These are phyloP conservation scores for Polypedilum vanderplanki DNA, from an alignment of 1,140 invertebrate genomes.

Conservation along the genomic window DNA sequence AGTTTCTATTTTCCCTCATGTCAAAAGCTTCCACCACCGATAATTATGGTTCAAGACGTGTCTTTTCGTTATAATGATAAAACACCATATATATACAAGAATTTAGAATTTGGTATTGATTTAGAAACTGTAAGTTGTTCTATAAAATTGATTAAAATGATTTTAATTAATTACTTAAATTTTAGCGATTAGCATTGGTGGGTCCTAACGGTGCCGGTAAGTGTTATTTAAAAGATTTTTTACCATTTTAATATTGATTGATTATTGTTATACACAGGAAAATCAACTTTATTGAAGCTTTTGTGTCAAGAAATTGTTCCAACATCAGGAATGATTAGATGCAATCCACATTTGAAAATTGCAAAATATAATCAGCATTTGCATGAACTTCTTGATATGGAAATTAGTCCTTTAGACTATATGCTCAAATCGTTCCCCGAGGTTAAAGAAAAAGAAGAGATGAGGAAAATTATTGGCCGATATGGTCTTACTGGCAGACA, in stretches of 20 bases:
- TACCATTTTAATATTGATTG: too few relatives aligned
- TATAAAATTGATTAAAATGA: too few relatives aligned
- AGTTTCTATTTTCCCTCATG: constrained; percentile 96
- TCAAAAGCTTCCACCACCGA: constrained; percentile 93
- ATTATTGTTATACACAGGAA: too few relatives aligned
- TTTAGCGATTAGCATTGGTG: constrained; percentile 80
- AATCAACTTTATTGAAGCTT: constrained; percentile 93
- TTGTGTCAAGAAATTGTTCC: constrained; percentile 92
- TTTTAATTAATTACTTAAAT: too few relatives aligned
- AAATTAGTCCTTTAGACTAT: constrained; percentile 92
- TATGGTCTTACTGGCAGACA: constrained; percentile 95
- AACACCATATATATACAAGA: constrained; percentile 89
- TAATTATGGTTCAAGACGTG: constrained; percentile 77
- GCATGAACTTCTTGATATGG: constrained; percentile 91
- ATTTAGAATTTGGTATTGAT: constrained; percentile 98
- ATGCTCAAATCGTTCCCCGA: constrained; percentile 98
- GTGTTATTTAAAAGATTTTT: too few relatives aligned
- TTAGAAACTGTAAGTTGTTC: constrained; percentile 64
- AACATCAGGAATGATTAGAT: constrained; percentile 92
- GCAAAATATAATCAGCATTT: constrained; percentile 98
- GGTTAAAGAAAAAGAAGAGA: constrained; percentile 96
- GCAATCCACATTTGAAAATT: constrained; percentile 95
- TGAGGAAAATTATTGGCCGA: constrained; percentile 97
- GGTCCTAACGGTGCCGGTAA: constrained; percentile 99
- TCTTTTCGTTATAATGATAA: constrained; percentile 88